Base-by-base conservation (phyloP, 2,888 invertebrate genomes). In the Cataglyphis rosenhaueri region DNA sequence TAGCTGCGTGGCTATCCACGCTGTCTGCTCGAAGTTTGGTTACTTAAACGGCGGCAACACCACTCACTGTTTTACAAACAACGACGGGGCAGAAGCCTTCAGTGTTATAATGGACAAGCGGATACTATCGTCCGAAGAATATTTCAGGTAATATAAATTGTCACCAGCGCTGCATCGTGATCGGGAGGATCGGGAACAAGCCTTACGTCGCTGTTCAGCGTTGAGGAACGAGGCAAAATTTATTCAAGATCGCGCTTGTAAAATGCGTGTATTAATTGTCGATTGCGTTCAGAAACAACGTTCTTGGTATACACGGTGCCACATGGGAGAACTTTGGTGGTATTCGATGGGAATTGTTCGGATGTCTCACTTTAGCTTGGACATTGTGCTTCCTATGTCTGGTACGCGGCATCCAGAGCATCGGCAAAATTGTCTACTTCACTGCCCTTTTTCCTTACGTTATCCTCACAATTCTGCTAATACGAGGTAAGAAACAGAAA, bases 381-480 rank as follows among this genome's bases (percentile, higher is more conserved):
- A 92, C 98, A 70, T 95, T 98, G 87, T 97, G 98, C 84, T 98
- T 97, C 95, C 96, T 98, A 89, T 98, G 98, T 94, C 97, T 98
- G 84, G 97, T 98, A 94, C 97, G 93, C 96, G 97, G 98, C 48
- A 98, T 99, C 86, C 97, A 98, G 95, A 98, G 98, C 92, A 97
- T 98, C 0, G 98, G 98, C 65, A 98, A 98, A 96, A 97, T 97
- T 64, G 96, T 97, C 10, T 97, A 97, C 93, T 97, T 97, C 91
- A 97, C 97, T 1, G 96, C 97, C 0, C 92, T 97, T 25, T 97
- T 97, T 92, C 97, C 97, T 0, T 97, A 97, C 92, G 96, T 97
- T 38, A 96, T 97, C 95, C 93, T 97, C 88, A 96, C 96, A 0
- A 96, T 96, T 0, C 93, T 97, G 57, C 94, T 97, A 71, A 94